Evolutionary conservation across 2,797 vertebrate species (phyloP), one percentile per base, ranked within the genome.

Genomic region (Enoplosus armatus): DNA sequence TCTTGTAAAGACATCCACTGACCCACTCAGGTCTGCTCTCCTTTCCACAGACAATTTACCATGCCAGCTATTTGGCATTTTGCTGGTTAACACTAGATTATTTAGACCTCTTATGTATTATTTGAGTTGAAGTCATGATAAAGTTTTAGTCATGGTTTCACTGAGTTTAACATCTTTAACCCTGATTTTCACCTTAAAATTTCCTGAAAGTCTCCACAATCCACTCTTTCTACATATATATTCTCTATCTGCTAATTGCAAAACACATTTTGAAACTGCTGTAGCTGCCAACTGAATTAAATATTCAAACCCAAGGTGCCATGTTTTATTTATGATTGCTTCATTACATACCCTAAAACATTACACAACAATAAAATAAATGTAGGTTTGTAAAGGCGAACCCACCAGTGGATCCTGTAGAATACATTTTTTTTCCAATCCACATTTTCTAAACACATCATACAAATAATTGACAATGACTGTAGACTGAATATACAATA

Each of bases 1-100:
- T 84, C 76, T 75, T 80, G 77, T 85, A 87, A 90, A 77, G 80
- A 81, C 88, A 85, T 72, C 78, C 77, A 72, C 77, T 81, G 81
- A 83, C 77, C 67, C 75, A 60, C 79, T 79, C 77, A 41, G 66
- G 72, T 74, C 47, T 55, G 12, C 37, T 61, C 59, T 67, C 29
- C 53, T 73, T 77, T 62, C 41, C 64, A 66, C 47, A 75, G 20
- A 35, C 3, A 31, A 31, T 33, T 31, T 5, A 56, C 15, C 54
- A 31, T 31, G 54, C 18, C 29, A 31, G 16, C 15, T 54, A 54
- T 8, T 26, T 51, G 50, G 11, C 10, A 14, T 51, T 26, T 51
- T 51, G 24, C 50, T 35, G 33, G 33, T 35, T 35, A 35, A 35
- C 39, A 41, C 37, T 12, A 39, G 12, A 41, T 41, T 41, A 41